Conservation (phyloP, 2,888 invertebrate genomes). For the Agrotis ipsilon region DNA sequence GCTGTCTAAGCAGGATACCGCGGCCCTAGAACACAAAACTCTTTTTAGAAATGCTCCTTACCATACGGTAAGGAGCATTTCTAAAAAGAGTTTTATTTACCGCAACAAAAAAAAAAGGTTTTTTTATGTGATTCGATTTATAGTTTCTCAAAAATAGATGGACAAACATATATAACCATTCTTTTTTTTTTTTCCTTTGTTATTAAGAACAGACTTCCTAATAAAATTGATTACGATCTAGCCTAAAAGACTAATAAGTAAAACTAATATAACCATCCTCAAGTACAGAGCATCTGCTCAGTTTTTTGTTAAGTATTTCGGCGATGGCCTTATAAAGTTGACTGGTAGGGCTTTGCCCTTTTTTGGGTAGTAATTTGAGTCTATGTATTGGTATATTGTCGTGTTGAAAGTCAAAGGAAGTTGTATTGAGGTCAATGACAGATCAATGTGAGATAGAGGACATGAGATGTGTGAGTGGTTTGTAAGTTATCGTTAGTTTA, state of each 20-base stretch:
- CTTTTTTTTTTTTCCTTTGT: no score
- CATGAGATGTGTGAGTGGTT: neutral
- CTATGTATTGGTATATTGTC: constrained; percentile 40
- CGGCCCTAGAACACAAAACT: no score
- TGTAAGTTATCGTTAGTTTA: neutral
- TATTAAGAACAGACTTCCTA: no score
- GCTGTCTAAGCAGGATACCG: no score
- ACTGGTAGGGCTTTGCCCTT: constrained; percentile 37
- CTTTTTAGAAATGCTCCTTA: no score
- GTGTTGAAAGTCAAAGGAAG: constrained; percentile 34
- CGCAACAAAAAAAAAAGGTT: neutral
- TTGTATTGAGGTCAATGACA: constrained; percentile 28
- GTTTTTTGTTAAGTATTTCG: constrained; percentile 49
- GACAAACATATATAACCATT: neutral
- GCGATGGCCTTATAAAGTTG: constrained; percentile 23
- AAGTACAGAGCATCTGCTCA: constrained; percentile 51
- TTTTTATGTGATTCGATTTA: neutral
- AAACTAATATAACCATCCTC: neutral
- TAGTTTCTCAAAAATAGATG: neutral
- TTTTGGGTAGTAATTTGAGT: constrained; percentile 50
- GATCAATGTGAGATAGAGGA: constrained; percentile 5
- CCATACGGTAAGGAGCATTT: no score
- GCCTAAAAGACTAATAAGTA: no score
- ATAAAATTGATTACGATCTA: no score
- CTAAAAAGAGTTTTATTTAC: no score